Percentiles rank a stretch among this genome's conserved stretches.
Conservation (phyloP, 2,888 invertebrate genomes). For the Tipula helvola region DNA sequence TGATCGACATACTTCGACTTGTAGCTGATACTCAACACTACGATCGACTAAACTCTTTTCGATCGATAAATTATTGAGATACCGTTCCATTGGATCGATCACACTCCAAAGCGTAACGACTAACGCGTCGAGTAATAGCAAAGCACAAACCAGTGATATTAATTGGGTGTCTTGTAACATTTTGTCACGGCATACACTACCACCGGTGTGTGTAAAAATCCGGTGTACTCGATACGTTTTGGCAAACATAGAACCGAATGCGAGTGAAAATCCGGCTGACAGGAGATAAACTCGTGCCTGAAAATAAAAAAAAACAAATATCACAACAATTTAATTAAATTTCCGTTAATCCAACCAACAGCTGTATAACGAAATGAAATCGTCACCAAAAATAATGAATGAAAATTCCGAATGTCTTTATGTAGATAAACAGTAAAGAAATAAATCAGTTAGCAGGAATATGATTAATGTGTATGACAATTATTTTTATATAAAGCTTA, state of each 20-base stretch:
- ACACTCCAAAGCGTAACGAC: slow-evolving; percentile 74
- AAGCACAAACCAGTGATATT: slow-evolving; percentile 68
- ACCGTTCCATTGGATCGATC: slow-evolving; percentile 77
- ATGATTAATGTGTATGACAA: neutral
- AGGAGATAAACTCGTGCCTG: slow-evolving; percentile 78
- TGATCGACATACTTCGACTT: slow-evolving; percentile 81
- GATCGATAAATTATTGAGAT: slow-evolving; percentile 68
- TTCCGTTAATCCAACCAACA: neutral
- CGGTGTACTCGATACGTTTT: slow-evolving; percentile 88
- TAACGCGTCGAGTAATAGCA: slow-evolving; percentile 69
- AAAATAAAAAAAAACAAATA: slow-evolving; percentile 11
- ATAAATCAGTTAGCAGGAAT: neutral
- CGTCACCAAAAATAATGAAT: neutral
- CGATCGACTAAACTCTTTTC: slow-evolving; percentile 64
- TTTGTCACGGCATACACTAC: slow-evolving; percentile 78
- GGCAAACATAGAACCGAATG: slow-evolving; percentile 90
- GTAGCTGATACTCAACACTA: slow-evolving; percentile 75
- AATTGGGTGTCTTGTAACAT: slow-evolving; percentile 81
- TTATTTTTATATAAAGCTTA: neutral
- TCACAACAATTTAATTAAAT: neutral
- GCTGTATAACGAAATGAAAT: neutral
- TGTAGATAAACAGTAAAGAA: neutral
- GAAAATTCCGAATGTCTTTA: neutral
- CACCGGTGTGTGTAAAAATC: slow-evolving; percentile 73
- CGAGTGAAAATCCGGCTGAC: slow-evolving; percentile 80